Percentiles rank a stretch among this genome's conserved stretches.
Evolutionary conservation across 2,888 invertebrate genomes (phyloP).

Genomic region (Plebejus argus): DNA sequence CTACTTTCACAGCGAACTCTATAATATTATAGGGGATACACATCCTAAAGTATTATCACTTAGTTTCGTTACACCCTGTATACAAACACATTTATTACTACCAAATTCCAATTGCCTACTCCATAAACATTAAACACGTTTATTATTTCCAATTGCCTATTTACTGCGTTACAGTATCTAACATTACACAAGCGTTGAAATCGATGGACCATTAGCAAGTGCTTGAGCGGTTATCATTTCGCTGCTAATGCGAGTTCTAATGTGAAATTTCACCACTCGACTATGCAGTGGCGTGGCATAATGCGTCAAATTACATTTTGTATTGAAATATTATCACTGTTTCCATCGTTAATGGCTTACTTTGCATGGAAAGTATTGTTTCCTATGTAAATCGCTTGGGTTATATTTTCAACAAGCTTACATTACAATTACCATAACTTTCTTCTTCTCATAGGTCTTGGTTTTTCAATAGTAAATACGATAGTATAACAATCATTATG

Average conservation of each 20-base stretch:
- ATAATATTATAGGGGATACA: no score
- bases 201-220: slow-evolving; percentile 23
- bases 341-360: background rate
- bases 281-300: slow-evolving; percentile 10
- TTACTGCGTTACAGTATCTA: background rate
- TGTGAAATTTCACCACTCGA: slow-evolving; percentile 17
- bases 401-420: background rate
- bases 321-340: slow-evolving; percentile 4
- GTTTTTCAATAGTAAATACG: no score
- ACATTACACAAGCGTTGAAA: background rate
- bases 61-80: no score
- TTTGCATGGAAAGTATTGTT: background rate
- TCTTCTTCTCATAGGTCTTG: no score
- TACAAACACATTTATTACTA: no score
- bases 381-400: background rate
- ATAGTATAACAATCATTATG: no score
- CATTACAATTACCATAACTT: no score
- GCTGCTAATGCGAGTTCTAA: slow-evolving; percentile 25
- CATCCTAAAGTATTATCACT: no score
- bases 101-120: no score
- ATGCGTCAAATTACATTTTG: slow-evolving; percentile 19
- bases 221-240: slow-evolving; percentile 24
- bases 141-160: background rate
- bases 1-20: no score
- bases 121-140: background rate